phyloP scores from a whole-genome alignment of 2,113 vertebrate genomes.

The Perca fluviatilis region DNA sequence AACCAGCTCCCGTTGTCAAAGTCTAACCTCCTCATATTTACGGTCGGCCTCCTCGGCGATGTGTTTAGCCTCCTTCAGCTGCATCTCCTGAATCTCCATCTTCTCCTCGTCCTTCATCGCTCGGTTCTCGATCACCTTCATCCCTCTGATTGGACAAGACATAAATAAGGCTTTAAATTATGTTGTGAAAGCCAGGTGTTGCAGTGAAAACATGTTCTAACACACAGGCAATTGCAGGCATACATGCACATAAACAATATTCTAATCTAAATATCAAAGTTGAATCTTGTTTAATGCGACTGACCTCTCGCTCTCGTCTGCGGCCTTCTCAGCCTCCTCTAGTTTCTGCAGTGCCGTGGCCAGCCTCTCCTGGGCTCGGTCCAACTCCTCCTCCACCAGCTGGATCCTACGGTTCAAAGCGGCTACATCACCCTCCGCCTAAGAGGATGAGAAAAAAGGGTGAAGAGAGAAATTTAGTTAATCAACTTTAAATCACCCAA shows the following conservation, averaged over 20 bases:
- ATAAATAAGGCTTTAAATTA: background rate
- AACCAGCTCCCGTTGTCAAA: background rate
- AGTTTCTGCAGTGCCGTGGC: slow-evolving; percentile 95
- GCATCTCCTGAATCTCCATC: slow-evolving; percentile 99
- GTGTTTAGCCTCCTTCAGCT: slow-evolving; percentile 98
- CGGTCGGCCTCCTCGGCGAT: slow-evolving; percentile 98
- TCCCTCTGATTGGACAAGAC: slow-evolving; percentile 86
- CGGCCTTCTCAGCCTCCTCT: slow-evolving; percentile 98
- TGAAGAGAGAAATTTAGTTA: slow-evolving; percentile 33
- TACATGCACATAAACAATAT: background rate
- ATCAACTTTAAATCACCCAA: slow-evolving; percentile 40
- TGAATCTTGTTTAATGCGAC: background rate
- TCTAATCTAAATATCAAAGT: background rate
- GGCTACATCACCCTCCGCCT: slow-evolving; percentile 97
- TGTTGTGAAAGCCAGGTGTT: background rate
- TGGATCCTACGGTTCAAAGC: slow-evolving; percentile 97
- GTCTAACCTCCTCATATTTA: slow-evolving; percentile 96
- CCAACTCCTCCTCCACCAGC: slow-evolving; percentile 98
- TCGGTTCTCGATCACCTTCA: slow-evolving; percentile 99
- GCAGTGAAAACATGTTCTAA: background rate
- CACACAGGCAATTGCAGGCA: background rate
- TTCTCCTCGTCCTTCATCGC: slow-evolving; percentile 99
- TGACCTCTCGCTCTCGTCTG: slow-evolving; percentile 97
- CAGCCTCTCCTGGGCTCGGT: slow-evolving; percentile 95
- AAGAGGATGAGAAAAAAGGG: slow-evolving; percentile 3